Conservation (phyloP, 2,888 invertebrate species). For the Cataglyphis cursor region DNA sequence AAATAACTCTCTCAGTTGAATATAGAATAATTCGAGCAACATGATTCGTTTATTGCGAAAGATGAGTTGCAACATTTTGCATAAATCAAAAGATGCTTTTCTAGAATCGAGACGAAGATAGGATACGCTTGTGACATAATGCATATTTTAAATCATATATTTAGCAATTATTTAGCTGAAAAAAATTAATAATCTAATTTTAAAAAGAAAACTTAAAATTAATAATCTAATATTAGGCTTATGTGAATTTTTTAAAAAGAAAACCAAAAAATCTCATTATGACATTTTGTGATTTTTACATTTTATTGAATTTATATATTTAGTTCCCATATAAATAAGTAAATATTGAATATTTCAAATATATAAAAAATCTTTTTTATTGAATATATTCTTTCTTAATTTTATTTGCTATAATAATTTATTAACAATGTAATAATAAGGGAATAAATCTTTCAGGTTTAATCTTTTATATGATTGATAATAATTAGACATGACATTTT, state of each 20-base stretch:
- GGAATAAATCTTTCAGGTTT: constrained; percentile 5
- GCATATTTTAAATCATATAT: not conserved
- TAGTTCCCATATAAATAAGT: not conserved
- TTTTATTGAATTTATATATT: not conserved
- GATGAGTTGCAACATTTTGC: constrained; percentile 22
- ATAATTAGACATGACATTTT: constrained; percentile 2
- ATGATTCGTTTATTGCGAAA: constrained; percentile 18
- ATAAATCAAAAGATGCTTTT: not conserved
- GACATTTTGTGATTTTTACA: not conserved
- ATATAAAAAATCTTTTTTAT: not conserved
- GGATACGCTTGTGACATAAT: not conserved
- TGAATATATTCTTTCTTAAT: not conserved
- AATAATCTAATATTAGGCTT: not conserved
- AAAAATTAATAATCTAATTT: not conserved
- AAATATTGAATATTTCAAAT: not conserved
- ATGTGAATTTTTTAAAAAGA: not conserved
- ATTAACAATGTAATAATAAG: constrained; percentile 17
- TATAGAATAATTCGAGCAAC: constrained; percentile 23
- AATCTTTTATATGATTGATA: constrained; percentile 12
- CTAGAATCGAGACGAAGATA: not conserved
- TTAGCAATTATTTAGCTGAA: not conserved
- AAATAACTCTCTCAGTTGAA: constrained; percentile 14
- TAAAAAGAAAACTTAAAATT: not conserved
- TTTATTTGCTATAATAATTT: not conserved
- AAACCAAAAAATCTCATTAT: not conserved